Evolutionary conservation across 1,140 invertebrate genomes (phyloP), one percentile per base, ranked within the genome.

Genomic region (Trachymyrmex septentrionalis): DNA sequence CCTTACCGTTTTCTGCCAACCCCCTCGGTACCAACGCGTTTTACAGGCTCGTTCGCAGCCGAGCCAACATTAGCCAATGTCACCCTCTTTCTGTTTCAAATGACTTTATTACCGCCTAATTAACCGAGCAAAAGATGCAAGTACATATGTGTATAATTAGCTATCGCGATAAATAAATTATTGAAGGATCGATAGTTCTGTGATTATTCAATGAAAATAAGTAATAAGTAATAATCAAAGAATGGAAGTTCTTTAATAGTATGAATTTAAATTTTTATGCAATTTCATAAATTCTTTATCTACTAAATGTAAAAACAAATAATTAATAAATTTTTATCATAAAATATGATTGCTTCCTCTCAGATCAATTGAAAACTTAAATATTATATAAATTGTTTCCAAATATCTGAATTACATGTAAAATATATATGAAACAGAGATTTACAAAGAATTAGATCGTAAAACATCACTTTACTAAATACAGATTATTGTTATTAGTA

Each of bases 1-100:
- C 90, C 91, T 94, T 93, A 93, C 82, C 89, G 84, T 92, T 93
- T 92, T 91, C 90, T 59, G 59, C 71, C 86, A 80, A 73, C 73
- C 44, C 53, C 24, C 87, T 66, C 24, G 50, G 34, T 69, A 69
- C 63, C 27, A 30, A 48, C 50, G 67, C 48, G 59, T 57, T 53
- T 59, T 90, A 86, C 76, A 73, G 86, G 64, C 71, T 90, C 64
- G 16, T 81, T 82, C 76, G 44, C 64, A 73, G 61, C 48, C 50
- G 12, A 50, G 59, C 6, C 67, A 69, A 87, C 78, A 73, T 84
- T 90, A 77, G 53, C 88, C 59, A 71, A 50, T 38, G 67, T 76
- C 81, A 72, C 34, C n/a, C 55, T 73, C 27, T 66, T 57, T 64
- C 64, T 81, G 16, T 53, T 61, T 48, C n/a, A 63, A 61, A 87